phyloP scores from a whole-genome alignment of 2,797 vertebrate genomes.

The Huso huso region DNA sequence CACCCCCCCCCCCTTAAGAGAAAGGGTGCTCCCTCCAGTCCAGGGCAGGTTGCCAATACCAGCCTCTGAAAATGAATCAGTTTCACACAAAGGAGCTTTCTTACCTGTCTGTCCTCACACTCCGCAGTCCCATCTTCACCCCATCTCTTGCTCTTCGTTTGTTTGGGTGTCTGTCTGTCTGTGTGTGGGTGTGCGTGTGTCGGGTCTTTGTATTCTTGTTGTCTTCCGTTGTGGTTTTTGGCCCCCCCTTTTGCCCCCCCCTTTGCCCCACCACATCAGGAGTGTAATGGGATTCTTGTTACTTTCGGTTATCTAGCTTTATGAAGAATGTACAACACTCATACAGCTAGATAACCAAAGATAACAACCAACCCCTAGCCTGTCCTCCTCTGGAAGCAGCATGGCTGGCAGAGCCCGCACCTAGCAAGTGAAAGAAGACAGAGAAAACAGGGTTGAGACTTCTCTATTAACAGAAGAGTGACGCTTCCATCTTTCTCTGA shows the following conservation, averaged over 20 bases:
- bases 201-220: no score
- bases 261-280: conserved; percentile 41
- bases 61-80: no score
- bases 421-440: not conserved
- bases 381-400: conserved; percentile 36
- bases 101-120: no score
- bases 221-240: no score
- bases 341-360: conserved; percentile 79
- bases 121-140: no score
- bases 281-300: conserved; percentile 87
- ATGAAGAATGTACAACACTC: conserved; percentile 79
- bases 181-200: not conserved
- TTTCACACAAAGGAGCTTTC: no score
- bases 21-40: no score
- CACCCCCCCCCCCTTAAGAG: no score
- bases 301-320: conserved; percentile 89
- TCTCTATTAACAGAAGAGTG: no score
- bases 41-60: no score
- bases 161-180: not conserved
- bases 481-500: no score
- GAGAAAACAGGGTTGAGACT: no score
- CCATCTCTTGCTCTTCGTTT: not conserved
- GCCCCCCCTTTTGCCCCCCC: not conserved
- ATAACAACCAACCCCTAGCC: conserved; percentile 76
- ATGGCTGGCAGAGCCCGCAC: conserved; percentile 24